Conservation (phyloP, 2,113 vertebrate species). For the Puffinus mauretanicus region DNA sequence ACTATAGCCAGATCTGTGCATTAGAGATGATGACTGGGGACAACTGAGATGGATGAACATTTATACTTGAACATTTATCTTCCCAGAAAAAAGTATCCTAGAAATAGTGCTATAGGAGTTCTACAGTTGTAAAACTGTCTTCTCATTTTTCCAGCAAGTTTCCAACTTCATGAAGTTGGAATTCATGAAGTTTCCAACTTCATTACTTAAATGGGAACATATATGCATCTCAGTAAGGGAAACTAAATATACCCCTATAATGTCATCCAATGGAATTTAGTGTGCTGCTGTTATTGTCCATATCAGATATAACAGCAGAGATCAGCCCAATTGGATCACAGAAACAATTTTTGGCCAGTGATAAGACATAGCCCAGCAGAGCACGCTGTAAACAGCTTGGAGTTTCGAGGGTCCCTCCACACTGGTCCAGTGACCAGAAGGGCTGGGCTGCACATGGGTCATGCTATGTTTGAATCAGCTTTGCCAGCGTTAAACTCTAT, state of each 20-base stretch:
- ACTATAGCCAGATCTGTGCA: not conserved
- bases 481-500: not conserved
- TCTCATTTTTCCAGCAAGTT: not conserved
- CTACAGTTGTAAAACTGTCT: not conserved
- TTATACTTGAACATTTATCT: not conserved
- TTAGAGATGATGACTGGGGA: not conserved
- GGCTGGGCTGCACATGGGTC: not conserved
- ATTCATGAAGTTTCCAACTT: not conserved
- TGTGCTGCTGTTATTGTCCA: not conserved
- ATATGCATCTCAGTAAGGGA: not conserved
- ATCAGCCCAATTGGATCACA: not conserved
- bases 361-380: not conserved
- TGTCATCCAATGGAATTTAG: not conserved
- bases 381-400: fast-evolving
- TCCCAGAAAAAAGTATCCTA: not conserved
- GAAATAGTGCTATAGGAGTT: not conserved
- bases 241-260: not conserved
- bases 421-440: not conserved
- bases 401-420: not conserved
- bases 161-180: no score
- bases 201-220: not conserved
- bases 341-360: not conserved
- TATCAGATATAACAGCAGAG: not conserved
- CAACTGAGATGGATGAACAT: not conserved
- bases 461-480: not conserved